Conservation (phyloP, 2,888 invertebrate genomes). For the Cerceris rybyensis region DNA sequence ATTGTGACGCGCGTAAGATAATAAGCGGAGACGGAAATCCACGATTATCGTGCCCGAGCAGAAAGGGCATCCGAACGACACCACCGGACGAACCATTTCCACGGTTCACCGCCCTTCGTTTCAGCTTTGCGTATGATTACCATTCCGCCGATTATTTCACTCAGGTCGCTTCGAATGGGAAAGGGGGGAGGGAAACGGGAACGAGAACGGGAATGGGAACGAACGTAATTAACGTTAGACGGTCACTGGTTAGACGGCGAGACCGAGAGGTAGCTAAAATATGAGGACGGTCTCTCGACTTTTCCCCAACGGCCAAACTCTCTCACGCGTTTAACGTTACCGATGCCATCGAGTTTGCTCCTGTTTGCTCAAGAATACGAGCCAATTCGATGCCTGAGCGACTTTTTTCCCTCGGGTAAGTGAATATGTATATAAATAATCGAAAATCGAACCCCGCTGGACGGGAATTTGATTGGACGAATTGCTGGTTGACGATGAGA, state of each 20-base stretch:
- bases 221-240: slow-evolving; percentile 57
- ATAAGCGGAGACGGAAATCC: slow-evolving; percentile 78
- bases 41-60: slow-evolving; percentile 79
- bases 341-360: slow-evolving; percentile 8
- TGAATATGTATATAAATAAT: no score
- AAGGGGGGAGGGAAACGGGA: no score
- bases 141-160: slow-evolving; percentile 64
- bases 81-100: slow-evolving; percentile 80
- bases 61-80: slow-evolving; percentile 72
- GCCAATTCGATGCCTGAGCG: no score
- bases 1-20: slow-evolving; percentile 74
- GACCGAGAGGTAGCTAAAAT: slow-evolving; percentile 19
- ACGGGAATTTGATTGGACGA: no score
- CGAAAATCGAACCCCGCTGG: no score
- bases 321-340: slow-evolving; percentile 52
- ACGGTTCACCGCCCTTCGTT: slow-evolving; percentile 78
- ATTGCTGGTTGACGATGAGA: no score
- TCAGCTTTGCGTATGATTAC: slow-evolving; percentile 69
- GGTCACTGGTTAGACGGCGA: slow-evolving; percentile 9
- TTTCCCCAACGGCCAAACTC: slow-evolving; percentile 47
- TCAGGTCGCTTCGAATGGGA: neutral
- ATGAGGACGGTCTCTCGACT: slow-evolving; percentile 35
- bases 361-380: neutral
- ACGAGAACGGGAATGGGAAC: slow-evolving; percentile 20
- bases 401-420: neutral